Percentiles rank a stretch among this genome's conserved stretches.
These are phyloP conservation scores for Ecliptopera silaceata DNA, from an alignment of 2,888 invertebrate genomes.

Conservation along the genomic window DNA sequence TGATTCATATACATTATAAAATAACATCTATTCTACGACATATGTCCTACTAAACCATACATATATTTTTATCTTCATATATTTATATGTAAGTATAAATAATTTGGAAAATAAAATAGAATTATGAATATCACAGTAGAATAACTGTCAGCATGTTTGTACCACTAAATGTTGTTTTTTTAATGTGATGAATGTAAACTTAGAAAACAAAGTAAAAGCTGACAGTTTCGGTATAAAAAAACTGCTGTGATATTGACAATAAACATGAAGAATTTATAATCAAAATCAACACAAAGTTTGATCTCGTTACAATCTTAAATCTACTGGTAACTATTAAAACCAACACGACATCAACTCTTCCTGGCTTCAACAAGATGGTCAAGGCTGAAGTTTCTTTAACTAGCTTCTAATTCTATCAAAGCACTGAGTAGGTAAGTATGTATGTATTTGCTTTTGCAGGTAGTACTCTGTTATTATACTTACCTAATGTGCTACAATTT, in stretches of 20 bases:
- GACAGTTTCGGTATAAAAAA: slow-evolving; percentile 65
- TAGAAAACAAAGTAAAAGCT: slow-evolving; percentile 45
- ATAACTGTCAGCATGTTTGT: slow-evolving; percentile 71
- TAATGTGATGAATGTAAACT: slow-evolving; percentile 6
- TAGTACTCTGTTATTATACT: neutral
- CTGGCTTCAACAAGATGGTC: slow-evolving; percentile 48
- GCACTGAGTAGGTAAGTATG: slow-evolving; percentile 13
- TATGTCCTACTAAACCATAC: slow-evolving; percentile 21
- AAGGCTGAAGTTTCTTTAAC: slow-evolving; percentile 31
- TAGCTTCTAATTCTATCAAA: slow-evolving; percentile 12
- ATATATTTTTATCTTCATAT: slow-evolving; percentile 29
- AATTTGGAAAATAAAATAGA: slow-evolving; percentile 77
- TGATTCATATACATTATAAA: slow-evolving; percentile 58
- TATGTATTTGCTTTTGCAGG: slow-evolving; percentile 9
- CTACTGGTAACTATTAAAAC: slow-evolving; percentile 77
- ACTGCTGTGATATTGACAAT: slow-evolving; percentile 81
- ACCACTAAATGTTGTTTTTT: slow-evolving; percentile 20
- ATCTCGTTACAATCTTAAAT: slow-evolving; percentile 65
- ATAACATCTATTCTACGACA: slow-evolving; percentile 69
- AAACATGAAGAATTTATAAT: slow-evolving; percentile 49
- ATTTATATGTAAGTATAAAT: slow-evolving; percentile 64
- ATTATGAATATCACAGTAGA: slow-evolving; percentile 82
- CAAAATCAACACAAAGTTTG: slow-evolving; percentile 60
- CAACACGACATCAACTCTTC: slow-evolving; percentile 51
- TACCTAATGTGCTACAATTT: neutral